Percentiles rank a stretch among this genome's conserved stretches.
Evolutionary conservation across 1,140 invertebrate species (phyloP).

Genomic region (Nasonia longicornis): DNA sequence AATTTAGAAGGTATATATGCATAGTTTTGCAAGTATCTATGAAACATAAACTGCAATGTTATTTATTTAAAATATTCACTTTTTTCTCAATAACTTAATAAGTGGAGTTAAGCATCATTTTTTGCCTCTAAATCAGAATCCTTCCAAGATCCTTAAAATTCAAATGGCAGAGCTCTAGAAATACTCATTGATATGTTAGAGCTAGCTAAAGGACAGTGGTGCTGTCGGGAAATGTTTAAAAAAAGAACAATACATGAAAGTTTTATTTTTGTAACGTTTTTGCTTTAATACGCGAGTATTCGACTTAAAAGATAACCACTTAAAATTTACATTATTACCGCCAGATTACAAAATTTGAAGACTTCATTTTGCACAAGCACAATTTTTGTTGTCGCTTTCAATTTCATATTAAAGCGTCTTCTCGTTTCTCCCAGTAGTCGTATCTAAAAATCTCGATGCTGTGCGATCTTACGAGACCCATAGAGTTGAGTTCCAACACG

Average conservation of each 20-base stretch:
- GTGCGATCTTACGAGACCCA: neutral
- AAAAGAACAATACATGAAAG: neutral
- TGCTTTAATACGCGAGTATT: constrained; percentile 32
- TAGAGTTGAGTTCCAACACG: neutral
- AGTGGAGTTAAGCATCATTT: no score
- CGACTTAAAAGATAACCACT: constrained; percentile 32
- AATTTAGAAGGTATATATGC: no score
- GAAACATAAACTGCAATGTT: no score
- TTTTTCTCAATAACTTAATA: no score
- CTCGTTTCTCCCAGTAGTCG: neutral
- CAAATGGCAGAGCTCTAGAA: no score
- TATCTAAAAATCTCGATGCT: constrained; percentile 18
- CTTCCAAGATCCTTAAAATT: no score
- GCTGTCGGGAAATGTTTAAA: neutral
- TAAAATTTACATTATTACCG: constrained; percentile 28
- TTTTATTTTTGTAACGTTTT: constrained; percentile 32
- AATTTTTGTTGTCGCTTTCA: neutral
- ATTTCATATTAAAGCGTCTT: neutral
- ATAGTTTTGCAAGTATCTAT: no score
- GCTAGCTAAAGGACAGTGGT: neutral
- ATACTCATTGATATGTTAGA: neutral
- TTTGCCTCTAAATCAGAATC: no score
- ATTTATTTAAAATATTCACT: no score
- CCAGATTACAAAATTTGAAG: constrained; percentile 33
- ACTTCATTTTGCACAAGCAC: constrained; percentile 11